Evolutionary conservation across 2,113 vertebrate genomes (phyloP).

Genomic region (Rhinopomastus cyanomelas): DNA sequence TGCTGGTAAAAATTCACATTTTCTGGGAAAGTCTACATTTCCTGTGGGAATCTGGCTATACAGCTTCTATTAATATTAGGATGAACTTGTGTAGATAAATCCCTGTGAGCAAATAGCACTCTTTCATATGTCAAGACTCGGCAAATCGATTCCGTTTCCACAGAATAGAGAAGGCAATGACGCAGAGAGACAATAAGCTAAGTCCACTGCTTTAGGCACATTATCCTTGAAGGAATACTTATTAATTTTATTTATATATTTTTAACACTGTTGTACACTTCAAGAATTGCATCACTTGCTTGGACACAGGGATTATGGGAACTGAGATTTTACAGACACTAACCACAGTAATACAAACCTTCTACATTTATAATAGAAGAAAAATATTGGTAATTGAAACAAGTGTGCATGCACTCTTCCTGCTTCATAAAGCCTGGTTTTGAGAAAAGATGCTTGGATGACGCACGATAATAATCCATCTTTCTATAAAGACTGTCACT

Average conservation of each 20-base stretch:
- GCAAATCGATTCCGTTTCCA: not conserved
- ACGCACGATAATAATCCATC: not conserved
- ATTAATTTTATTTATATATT: not conserved
- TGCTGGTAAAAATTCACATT: not conserved
- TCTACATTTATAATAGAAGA: not conserved
- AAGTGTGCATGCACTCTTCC: not conserved
- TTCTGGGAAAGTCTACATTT: not conserved
- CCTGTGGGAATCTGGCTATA: not conserved
- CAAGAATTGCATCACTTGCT: not conserved
- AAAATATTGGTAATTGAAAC: not conserved
- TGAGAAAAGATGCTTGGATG: not conserved
- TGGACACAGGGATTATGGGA: not conserved
- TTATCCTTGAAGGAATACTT: not conserved
- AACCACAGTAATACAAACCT: not conserved
- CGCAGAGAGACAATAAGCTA: not conserved
- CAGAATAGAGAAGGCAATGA: not conserved
- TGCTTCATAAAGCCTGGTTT: not conserved
- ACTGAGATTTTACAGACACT: not conserved
- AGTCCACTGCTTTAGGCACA: not conserved
- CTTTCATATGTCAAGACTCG: not conserved
- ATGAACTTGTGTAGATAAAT: not conserved
- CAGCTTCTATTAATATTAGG: not conserved
- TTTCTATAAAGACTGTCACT: conserved; percentile 1
- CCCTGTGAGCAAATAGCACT: not conserved
- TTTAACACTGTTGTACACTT: not conserved